A percentile compares a stretch with the other conserved stretches of the same genome.
Conservation (phyloP, 2,888 invertebrate species). For the Brenthis hecate region DNA sequence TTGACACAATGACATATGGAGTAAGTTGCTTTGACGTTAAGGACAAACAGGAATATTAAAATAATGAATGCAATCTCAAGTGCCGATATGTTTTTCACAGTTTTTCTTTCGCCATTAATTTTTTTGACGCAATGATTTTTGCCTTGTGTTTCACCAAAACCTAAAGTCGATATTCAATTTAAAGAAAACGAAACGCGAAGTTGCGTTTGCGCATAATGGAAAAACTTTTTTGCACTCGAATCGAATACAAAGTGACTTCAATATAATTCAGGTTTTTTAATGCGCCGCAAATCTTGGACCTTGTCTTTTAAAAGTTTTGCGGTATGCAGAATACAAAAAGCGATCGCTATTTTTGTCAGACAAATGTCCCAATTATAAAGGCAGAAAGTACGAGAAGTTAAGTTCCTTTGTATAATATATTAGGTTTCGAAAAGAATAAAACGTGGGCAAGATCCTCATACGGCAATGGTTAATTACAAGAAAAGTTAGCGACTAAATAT, state of each 20-base stretch:
- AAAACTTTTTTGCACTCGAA: conserved; percentile 68
- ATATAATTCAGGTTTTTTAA: conserved; percentile 70
- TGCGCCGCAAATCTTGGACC: conserved; percentile 34
- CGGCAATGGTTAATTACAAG: conserved; percentile 18
- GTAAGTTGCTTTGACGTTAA: conserved; percentile 73
- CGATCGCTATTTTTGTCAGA: conserved; percentile 35
- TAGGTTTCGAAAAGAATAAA: conserved; percentile 17
- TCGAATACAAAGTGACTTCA: conserved; percentile 70
- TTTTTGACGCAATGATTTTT: conserved; percentile 62
- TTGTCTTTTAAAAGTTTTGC: conserved; percentile 38
- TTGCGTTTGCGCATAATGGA: conserved; percentile 76
- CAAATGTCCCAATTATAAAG: conserved; percentile 38
- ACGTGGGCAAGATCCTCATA: conserved; percentile 16
- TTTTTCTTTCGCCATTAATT: conserved; percentile 60
- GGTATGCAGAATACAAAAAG: conserved; percentile 34
- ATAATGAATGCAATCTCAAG: conserved; percentile 57
- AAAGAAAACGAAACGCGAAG: conserved; percentile 58
- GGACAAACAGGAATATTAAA: conserved; percentile 60
- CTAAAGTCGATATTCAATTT: conserved; percentile 60
- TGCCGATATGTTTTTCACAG: conserved; percentile 63
- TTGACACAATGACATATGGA: conserved; percentile 79
- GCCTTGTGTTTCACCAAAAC: conserved; percentile 62
- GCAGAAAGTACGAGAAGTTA: conserved; percentile 18
- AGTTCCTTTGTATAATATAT: conserved; percentile 20
- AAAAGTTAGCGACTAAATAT: conserved; percentile 17